Evolutionary conservation across 2,797 vertebrate genomes (phyloP).

Genomic region (Babyrousa celebensis): DNA sequence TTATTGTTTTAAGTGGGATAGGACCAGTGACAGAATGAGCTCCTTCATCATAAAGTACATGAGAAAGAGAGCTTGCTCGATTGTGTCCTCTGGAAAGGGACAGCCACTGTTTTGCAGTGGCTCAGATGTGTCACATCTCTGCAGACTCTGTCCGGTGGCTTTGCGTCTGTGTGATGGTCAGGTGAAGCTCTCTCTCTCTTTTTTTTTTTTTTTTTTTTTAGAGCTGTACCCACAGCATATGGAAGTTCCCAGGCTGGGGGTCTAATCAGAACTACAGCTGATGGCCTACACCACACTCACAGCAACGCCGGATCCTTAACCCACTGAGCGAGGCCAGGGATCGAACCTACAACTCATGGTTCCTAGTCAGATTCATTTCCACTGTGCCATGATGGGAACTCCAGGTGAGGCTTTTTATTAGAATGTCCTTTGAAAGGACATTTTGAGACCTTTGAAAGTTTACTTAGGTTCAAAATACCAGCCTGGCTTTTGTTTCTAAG

Average conservation of each 20-base stretch:
- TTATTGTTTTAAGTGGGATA: constrained; percentile 29
- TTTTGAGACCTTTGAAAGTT: constrained; percentile 61
- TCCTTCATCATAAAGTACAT: neutral
- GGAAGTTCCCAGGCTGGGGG: too few relatives aligned
- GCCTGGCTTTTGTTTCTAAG: neutral
- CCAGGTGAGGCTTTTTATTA: neutral
- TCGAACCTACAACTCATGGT: too few relatives aligned
- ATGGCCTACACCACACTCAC: too few relatives aligned
- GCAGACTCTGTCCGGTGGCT: neutral
- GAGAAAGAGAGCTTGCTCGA: neutral
- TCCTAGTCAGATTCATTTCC: too few relatives aligned
- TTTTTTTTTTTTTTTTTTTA: too few relatives aligned
- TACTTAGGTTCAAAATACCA: constrained; percentile 65
- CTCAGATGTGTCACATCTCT: neutral
- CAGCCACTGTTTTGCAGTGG: neutral
- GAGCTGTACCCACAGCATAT: too few relatives aligned
- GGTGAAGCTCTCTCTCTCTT: neutral
- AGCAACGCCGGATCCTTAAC: too few relatives aligned
- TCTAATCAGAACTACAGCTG: too few relatives aligned
- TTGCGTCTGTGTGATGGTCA: neutral
- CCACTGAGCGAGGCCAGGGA: too few relatives aligned
- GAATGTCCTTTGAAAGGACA: too few relatives aligned
- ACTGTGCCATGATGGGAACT: too few relatives aligned
- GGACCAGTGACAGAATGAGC: neutral
- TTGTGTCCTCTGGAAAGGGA: neutral